A percentile compares a stretch with the other conserved stretches of the same genome.
These are phyloP conservation scores for Leptodirus hochenwartii DNA, from an alignment of 2,888 invertebrate species.

Conservation along the genomic window DNA sequence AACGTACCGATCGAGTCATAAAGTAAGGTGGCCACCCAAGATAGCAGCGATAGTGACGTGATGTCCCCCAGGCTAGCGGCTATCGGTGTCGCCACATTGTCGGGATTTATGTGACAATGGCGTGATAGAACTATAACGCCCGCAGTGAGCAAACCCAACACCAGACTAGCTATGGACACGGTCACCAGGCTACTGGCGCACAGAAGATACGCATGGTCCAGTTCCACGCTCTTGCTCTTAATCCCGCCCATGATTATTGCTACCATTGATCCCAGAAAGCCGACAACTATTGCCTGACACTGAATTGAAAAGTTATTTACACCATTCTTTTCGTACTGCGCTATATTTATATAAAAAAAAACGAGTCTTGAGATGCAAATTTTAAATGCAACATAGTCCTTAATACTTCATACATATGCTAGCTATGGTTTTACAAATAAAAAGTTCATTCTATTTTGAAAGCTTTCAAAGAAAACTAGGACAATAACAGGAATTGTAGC, in stretches of 20 bases:
- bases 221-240: slow-evolving; percentile 39
- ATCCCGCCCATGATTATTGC: slow-evolving; percentile 50
- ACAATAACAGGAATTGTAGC: no score
- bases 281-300: slow-evolving; percentile 55
- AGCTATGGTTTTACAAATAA: no score
- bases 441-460: no score
- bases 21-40: slow-evolving; percentile 37
- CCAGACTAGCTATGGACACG: slow-evolving; percentile 56
- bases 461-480: no score
- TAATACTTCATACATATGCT: no score
- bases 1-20: slow-evolving; percentile 38
- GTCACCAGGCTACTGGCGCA: slow-evolving; percentile 59
- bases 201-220: slow-evolving; percentile 49
- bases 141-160: slow-evolving; percentile 51
- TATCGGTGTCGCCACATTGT: slow-evolving; percentile 65
- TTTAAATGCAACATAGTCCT: no score
- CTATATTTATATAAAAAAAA: no score
- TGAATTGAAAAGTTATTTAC: no score
- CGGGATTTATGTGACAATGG: slow-evolving; percentile 53
- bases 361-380: no score
- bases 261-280: slow-evolving; percentile 49
- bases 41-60: slow-evolving; percentile 43
- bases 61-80: slow-evolving; percentile 68
- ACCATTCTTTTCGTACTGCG: no score
- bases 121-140: slow-evolving; percentile 51